These are phyloP conservation scores for Caenorhabditis drosophilae DNA, from an alignment of 2,888 invertebrate genomes.

Conservation along the genomic window DNA sequence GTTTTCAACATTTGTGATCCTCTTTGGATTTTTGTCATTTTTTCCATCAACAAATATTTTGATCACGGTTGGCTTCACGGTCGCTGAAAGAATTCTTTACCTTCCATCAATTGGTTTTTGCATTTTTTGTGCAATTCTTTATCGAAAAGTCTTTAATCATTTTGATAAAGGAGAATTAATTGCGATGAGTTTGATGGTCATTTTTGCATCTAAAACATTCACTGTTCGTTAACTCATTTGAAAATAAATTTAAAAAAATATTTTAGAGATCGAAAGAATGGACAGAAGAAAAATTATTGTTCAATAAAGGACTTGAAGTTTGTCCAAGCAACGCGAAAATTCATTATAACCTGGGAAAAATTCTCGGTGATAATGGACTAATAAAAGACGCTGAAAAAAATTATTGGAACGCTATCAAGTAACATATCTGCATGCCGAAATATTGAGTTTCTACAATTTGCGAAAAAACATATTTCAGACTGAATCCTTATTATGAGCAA, in stretches of 20 bases:
- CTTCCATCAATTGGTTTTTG: conserved; percentile 80
- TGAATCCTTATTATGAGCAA: conserved; percentile 84
- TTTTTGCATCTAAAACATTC: conserved; percentile 20
- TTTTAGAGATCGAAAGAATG: conserved; percentile 53
- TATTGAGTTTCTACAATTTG: not conserved
- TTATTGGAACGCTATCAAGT: conserved; percentile 73
- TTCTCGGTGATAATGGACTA: conserved; percentile 80
- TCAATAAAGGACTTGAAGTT: conserved; percentile 81
- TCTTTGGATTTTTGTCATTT: conserved; percentile 77
- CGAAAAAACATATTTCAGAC: conserved; percentile 70
- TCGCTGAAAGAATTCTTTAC: conserved; percentile 85
- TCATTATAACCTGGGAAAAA: conserved; percentile 87
- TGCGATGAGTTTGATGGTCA: conserved; percentile 11
- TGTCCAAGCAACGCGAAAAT: conserved; percentile 92
- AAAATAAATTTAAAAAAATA: not conserved
- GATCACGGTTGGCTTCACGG: conserved; percentile 86
- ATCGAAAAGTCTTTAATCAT: conserved; percentile 3
- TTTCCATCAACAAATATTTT: conserved; percentile 84
- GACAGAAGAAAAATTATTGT: conserved; percentile 73
- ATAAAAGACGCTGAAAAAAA: conserved; percentile 78
- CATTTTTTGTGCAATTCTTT: conserved; percentile 22
- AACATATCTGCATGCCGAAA: not conserved
- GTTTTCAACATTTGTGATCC: not conserved
- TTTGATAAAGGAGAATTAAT: conserved; percentile 19
- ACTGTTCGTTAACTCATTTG: conserved; percentile 2